Conservation (phyloP, 2,888 invertebrate species). For the Oxyteleia sp. region DNA sequence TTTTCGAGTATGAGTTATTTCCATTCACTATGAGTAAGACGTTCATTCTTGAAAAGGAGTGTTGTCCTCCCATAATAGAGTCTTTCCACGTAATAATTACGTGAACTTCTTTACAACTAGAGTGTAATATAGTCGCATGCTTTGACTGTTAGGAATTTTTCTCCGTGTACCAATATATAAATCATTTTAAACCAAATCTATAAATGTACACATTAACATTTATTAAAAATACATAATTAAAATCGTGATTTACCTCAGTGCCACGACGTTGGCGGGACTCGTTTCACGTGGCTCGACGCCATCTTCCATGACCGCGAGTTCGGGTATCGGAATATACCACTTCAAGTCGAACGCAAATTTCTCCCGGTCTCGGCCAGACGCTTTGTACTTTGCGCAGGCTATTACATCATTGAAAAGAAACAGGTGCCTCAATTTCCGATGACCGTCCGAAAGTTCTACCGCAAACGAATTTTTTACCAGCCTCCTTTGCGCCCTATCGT, state of each 20-base stretch:
- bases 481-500: slow-evolving; percentile 94
- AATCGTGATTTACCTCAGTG: slow-evolving; percentile 89
- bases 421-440: slow-evolving; percentile 96
- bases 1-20: too few species aligned
- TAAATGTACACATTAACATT: too few species aligned
- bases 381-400: slow-evolving; percentile 98
- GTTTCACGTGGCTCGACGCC: slow-evolving; percentile 91
- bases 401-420: slow-evolving; percentile 98
- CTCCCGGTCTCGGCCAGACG: slow-evolving; percentile 94
- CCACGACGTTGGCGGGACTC: slow-evolving; percentile 94
- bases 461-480: slow-evolving; percentile 98
- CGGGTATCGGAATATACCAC: slow-evolving; percentile 96
- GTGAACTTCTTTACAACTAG: too few species aligned
- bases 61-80: too few species aligned
- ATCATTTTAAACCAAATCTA: too few species aligned
- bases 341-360: slow-evolving; percentile 97
- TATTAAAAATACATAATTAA: too few species aligned
- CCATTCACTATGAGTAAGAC: too few species aligned
- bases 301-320: slow-evolving; percentile 93
- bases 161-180: too few species aligned
- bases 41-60: too few species aligned
- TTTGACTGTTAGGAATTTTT: too few species aligned
- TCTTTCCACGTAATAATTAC: too few species aligned
- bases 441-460: slow-evolving; percentile 96
- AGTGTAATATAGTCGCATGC: too few species aligned